Evolutionary conservation across 2,888 invertebrate genomes (phyloP).

Genomic region (Bellardia pandia): DNA sequence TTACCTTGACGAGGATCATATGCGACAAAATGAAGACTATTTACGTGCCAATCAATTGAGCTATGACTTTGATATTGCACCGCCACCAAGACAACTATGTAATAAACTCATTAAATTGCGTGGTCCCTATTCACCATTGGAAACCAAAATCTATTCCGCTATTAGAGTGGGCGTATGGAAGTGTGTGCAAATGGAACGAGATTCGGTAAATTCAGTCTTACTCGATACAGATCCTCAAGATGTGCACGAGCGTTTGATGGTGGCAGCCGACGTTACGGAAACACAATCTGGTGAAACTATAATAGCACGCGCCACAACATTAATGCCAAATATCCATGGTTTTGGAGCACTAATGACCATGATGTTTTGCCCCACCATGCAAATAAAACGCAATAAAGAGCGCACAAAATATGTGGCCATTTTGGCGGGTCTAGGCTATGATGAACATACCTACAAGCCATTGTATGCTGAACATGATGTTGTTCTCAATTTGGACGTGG

Average conservation of each 20-base stretch:
- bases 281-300: constrained; percentile 84
- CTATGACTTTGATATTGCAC: constrained; percentile 80
- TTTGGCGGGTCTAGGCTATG: constrained; percentile 93
- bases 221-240: constrained; percentile 92
- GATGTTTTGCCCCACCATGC: constrained; percentile 92
- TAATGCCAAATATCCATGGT: constrained; percentile 96
- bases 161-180: constrained; percentile 86
- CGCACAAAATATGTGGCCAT: constrained; percentile 90
- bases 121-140: constrained; percentile 93
- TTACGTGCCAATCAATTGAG: constrained; percentile 78
- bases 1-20: constrained; percentile 74
- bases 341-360: constrained; percentile 91
- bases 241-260: constrained; percentile 83
- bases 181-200: constrained; percentile 88
- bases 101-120: constrained; percentile 84
- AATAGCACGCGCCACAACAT: constrained; percentile 90
- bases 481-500: constrained; percentile 90
- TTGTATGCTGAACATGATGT: constrained; percentile 94
- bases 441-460: constrained; percentile 85
- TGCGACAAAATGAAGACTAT: constrained; percentile 81
- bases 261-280: constrained; percentile 88
- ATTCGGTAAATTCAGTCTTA: constrained; percentile 93
- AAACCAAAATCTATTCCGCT: constrained; percentile 88
- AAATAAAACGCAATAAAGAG: constrained; percentile 88
- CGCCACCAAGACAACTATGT: constrained; percentile 79